Conservation (phyloP, 2,888 invertebrate genomes). For the Drosophila kuntzei region DNA sequence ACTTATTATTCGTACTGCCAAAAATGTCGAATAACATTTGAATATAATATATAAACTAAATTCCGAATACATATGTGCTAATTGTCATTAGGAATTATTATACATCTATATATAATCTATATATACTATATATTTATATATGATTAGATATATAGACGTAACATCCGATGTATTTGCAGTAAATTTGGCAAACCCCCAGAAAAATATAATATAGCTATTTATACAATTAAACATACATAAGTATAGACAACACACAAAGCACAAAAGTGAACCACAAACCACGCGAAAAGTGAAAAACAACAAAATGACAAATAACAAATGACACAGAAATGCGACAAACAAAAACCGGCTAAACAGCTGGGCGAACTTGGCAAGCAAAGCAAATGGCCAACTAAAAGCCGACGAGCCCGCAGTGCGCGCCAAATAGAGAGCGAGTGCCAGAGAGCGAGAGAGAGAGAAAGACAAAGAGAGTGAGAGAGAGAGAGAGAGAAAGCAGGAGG, state of each 20-base stretch:
- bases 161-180: slow-evolving; percentile 47
- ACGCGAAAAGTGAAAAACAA: slow-evolving; percentile 49
- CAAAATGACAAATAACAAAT: slow-evolving; percentile 43
- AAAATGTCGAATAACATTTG: background rate
- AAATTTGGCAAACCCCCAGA: slow-evolving; percentile 52
- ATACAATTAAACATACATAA: slow-evolving; percentile 43
- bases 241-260: slow-evolving; percentile 4
- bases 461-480: slow-evolving; percentile 3
- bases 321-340: slow-evolving; percentile 46
- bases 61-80: slow-evolving; percentile 4
- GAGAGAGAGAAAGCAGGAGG: background rate
- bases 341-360: slow-evolving; percentile 63
- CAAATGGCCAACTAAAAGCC: slow-evolving; percentile 39
- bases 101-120: slow-evolving; percentile 13
- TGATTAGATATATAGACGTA: slow-evolving; percentile 34
- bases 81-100: background rate
- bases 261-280: slow-evolving; percentile 31
- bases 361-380: slow-evolving; percentile 55
- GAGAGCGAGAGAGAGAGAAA: slow-evolving; percentile 4
- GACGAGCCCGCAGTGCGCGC: slow-evolving; percentile 48
- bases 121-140: slow-evolving; percentile 13
- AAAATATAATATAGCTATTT: slow-evolving; percentile 49
- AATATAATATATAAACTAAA: slow-evolving; percentile 1
- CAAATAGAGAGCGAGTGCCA: slow-evolving; percentile 7
- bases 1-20: background rate